Evolutionary conservation across 2,888 invertebrate species (phyloP).

Genomic region (Patella caerulea): DNA sequence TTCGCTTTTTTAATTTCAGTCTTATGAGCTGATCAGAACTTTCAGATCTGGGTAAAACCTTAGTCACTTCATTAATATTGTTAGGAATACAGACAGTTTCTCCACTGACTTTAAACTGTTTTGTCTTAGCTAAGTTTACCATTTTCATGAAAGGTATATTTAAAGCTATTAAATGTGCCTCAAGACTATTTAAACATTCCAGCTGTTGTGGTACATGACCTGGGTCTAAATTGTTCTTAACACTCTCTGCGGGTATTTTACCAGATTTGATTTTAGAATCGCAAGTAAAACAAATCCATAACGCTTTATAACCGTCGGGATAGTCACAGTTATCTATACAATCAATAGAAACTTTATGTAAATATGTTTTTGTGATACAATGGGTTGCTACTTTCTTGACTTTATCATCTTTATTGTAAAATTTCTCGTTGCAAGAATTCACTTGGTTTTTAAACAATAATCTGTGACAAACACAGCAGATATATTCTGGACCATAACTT

Average conservation of each 20-base stretch:
- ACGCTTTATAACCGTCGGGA: background rate
- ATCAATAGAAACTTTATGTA: background rate
- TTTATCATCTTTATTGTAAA: background rate
- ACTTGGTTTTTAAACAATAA: background rate
- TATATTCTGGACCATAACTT: background rate
- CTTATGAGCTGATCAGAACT: background rate
- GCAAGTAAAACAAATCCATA: background rate
- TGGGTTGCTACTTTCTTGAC: background rate
- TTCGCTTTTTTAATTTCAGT: background rate
- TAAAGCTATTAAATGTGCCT: background rate
- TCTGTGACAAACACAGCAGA: background rate
- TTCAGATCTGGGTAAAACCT: background rate
- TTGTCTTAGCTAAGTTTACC: background rate
- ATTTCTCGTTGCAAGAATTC: background rate
- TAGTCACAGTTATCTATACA: background rate
- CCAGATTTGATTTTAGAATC: background rate
- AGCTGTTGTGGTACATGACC: background rate
- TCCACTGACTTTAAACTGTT: background rate
- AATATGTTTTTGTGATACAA: slow-evolving; percentile 1
- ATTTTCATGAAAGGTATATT: slow-evolving; percentile 11
- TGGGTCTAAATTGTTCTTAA: slow-evolving; percentile 8
- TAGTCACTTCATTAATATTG: slow-evolving; percentile 3
- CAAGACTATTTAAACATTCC: background rate
- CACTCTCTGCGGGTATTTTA: slow-evolving; percentile 9
- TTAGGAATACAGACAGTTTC: background rate